Conservation (phyloP, 37 sponge, comb jelly and placozoan genomes). For the Oopsacas minuta region DNA sequence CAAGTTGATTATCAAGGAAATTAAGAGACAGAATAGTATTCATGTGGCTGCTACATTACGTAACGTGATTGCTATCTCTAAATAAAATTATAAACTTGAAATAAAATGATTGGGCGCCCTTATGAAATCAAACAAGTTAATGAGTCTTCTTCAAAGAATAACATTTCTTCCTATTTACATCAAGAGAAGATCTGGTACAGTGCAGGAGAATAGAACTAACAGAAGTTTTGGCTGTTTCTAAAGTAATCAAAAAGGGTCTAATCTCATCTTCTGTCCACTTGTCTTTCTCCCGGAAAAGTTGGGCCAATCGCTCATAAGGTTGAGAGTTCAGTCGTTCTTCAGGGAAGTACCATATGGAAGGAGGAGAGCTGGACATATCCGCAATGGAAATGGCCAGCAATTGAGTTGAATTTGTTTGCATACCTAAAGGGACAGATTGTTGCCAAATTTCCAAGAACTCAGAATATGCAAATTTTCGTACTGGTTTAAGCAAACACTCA, state of each 20-base stretch:
- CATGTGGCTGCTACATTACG: no score
- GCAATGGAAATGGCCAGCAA: not conserved
- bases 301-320: not conserved
- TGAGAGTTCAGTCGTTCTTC: not conserved
- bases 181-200: not conserved
- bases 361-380: not conserved
- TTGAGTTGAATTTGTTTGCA: not conserved
- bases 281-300: not conserved
- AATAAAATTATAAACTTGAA: not conserved
- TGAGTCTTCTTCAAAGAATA: not conserved
- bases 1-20: no score
- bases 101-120: no score
- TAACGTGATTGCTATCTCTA: not conserved
- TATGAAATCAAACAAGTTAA: not conserved
- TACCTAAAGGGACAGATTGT: not conserved
- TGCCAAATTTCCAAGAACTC: conserved; percentile 7
- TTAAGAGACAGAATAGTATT: no score
- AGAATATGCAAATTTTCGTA: not conserved
- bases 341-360: conserved; percentile 8
- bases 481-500: not conserved
- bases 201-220: not conserved
- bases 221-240: not conserved
- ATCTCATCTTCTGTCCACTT: not conserved
- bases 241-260: not conserved
- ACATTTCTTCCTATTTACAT: not conserved